Percentiles rank a stretch among this genome's conserved stretches.
phyloP scores from a whole-genome alignment of 1,140 invertebrate genomes.

The Drosophila ogumai region DNA sequence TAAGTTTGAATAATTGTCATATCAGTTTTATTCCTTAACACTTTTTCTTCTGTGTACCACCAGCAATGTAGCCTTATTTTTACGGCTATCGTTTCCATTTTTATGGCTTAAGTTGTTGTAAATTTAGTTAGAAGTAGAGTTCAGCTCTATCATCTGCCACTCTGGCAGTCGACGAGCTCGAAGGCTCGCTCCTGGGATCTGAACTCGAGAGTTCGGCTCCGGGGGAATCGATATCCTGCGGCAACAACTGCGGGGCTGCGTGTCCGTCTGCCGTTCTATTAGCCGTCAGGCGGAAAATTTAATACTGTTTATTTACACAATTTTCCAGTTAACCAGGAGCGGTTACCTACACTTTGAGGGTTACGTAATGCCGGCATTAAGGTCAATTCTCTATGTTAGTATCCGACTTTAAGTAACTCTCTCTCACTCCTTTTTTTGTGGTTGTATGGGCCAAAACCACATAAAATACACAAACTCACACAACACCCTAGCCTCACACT shows the following conservation, averaged over 20 bases:
- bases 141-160: conserved; percentile 36
- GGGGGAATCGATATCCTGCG: conserved; percentile 67
- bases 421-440: neutral
- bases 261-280: conserved; percentile 71
- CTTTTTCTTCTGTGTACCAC: neutral
- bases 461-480: conserved; percentile 28
- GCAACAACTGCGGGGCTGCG: conserved; percentile 44
- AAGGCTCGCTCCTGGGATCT: conserved; percentile 2
- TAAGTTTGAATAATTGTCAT: neutral
- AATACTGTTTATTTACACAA: conserved; percentile 76
- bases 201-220: conserved; percentile 17
- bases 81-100: conserved; percentile 75
- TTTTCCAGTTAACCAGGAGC: conserved; percentile 45
- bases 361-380: conserved; percentile 57
- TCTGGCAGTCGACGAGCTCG: conserved; percentile 12
- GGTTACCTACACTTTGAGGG: conserved; percentile 30
- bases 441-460: conserved; percentile 23
- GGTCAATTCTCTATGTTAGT: neutral
- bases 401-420: conserved; percentile 44
- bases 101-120: conserved; percentile 76
- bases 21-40: too few species aligned
- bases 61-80: conserved; percentile 50
- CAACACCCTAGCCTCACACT: conserved; percentile 40
- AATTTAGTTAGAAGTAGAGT: conserved; percentile 64
- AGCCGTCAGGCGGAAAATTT: conserved; percentile 67